phyloP scores from a whole-genome alignment of 2,113 vertebrate species.

The Bucco capensis region DNA sequence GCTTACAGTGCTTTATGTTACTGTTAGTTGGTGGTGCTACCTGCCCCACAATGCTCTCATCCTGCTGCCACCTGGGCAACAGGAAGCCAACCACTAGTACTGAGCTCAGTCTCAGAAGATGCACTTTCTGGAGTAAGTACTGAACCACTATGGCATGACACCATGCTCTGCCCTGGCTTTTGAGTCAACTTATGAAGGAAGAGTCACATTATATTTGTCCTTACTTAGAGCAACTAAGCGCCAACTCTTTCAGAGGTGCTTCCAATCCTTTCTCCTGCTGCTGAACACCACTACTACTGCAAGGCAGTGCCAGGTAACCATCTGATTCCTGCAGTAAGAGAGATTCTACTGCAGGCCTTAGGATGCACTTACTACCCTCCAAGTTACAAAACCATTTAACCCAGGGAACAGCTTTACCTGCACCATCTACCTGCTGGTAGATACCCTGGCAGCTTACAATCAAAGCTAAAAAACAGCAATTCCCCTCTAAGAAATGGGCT shows the following conservation, averaged over 20 bases:
- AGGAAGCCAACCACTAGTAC: background rate
- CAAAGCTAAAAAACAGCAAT: background rate
- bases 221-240: background rate
- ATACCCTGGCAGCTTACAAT: background rate
- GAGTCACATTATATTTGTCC: background rate
- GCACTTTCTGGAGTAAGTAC: background rate
- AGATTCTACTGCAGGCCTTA: background rate
- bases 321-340: background rate
- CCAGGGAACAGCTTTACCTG: background rate
- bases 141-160: background rate
- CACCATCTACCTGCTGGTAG: too few relatives aligned
- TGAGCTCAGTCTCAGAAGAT: background rate
- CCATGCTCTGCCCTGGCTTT: fast-evolving
- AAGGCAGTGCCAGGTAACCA: background rate
- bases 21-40: background rate
- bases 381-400: background rate
- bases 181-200: background rate
- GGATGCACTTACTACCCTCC: fast-evolving
- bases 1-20: background rate
- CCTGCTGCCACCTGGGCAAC: conserved; percentile 14
- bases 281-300: background rate
- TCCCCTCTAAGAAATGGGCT: background rate
- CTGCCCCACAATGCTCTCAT: background rate
- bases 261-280: background rate
- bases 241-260: background rate